Conservation (phyloP, 2,797 vertebrate genomes). For the Cyprinella venusta region DNA sequence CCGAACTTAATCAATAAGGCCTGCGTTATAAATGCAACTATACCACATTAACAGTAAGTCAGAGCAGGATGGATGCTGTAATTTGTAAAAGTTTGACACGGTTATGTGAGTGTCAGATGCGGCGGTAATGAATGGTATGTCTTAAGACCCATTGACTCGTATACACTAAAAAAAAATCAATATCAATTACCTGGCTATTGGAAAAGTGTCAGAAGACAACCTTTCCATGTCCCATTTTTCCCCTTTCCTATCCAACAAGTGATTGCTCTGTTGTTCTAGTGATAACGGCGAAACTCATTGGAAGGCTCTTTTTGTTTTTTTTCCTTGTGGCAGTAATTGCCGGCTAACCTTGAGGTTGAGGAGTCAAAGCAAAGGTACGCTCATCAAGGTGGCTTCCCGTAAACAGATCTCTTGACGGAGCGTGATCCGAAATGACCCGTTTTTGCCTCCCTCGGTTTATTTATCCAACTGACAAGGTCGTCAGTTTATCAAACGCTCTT, state of each 20-base stretch:
- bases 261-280: constrained; percentile 62
- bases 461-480: constrained; percentile 77
- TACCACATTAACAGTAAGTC: constrained; percentile 35
- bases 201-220: constrained; percentile 73
- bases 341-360: constrained; percentile 63
- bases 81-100: constrained; percentile 50
- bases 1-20: constrained; percentile 24
- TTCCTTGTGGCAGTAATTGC: constrained; percentile 60
- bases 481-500: constrained; percentile 71
- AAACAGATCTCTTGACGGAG: constrained; percentile 48
- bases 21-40: constrained; percentile 27
- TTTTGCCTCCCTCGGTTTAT: constrained; percentile 60
- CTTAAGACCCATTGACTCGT: constrained; percentile 68
- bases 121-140: constrained; percentile 71
- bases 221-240: constrained; percentile 55
- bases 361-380: constrained; percentile 47
- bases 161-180: constrained; percentile 69
- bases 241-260: constrained; percentile 57
- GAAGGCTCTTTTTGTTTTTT: constrained; percentile 51
- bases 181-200: constrained; percentile 78
- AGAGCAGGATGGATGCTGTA: constrained; percentile 43
- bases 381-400: constrained; percentile 47
- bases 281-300: constrained; percentile 57
- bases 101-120: constrained; percentile 55
- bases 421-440: constrained; percentile 38